Base-by-base conservation (phyloP, 2,888 invertebrate genomes). In the Cyclophora albipunctata region DNA sequence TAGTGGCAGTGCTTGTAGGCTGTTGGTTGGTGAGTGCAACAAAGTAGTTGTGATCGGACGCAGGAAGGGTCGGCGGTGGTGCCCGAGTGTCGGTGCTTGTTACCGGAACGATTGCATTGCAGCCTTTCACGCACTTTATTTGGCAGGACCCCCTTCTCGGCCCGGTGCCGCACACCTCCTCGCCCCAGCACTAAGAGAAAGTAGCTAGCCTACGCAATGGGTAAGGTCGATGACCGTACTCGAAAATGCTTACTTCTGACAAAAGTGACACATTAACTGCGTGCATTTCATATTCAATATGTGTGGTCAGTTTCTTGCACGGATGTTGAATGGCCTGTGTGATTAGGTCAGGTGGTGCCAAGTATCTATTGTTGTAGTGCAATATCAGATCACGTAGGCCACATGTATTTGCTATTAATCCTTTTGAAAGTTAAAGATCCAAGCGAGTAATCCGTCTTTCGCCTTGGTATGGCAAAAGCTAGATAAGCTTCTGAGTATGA, bases 121-220 rank as follows among this genome's bases (percentile, higher is more conserved):
- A 80, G 81, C 85, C 87, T 88, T 88, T 88, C 87, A 86, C 88
- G 84, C 81, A 81, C 82, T 81, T 85, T 82, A 85, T 88, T 88
- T 84, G 87, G 87, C 81, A 86, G 84, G 78, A 85, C 79, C 85
- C 83, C 84, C 81, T 75, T 75, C 81, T 66, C 78, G 55, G 78
- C 78, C 68, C 77, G 62, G 71, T 64, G 58, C 70, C 73, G 64
- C 74, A 54, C 73, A 67, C 73, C 73, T 71, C 78, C 69, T 75
- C 75, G 75, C 73, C 63, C 65, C 75, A 73, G 69, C 79, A 73
- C 66, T 72, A 64, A 84, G 88, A 87, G 88, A 88, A 88, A 88
- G 87, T 86, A 87, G 88, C 84, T 85, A 77, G 80, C 84, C 85
- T 85, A 87, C 86, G 88, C 87, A 88, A 85, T 84, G 76, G 76